Conservation (phyloP, 2,113 vertebrate species). For the Paradoxurus hermaphroditus region DNA sequence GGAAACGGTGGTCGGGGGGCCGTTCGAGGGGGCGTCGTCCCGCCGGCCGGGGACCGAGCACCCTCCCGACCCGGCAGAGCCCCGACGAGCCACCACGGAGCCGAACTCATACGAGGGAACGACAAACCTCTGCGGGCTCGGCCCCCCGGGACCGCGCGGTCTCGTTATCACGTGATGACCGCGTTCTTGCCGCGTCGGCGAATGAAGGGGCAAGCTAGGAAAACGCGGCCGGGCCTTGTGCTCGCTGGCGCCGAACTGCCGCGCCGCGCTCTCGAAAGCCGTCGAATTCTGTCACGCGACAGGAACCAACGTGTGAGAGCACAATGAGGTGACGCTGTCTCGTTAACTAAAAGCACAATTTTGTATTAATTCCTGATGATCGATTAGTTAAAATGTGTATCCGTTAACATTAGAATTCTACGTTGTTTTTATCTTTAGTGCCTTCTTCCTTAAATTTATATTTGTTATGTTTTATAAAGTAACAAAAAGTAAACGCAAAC, state of each 20-base stretch:
- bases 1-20: fast-evolving
- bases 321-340: neutral
- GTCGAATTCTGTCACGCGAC: neutral
- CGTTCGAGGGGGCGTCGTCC: neutral
- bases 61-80: fast-evolving
- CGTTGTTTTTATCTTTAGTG: neutral
- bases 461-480: neutral
- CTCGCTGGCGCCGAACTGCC: neutral
- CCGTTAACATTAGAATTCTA: neutral
- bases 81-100: fast-evolving
- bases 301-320: neutral
- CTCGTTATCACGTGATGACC: neutral
- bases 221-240: neutral
- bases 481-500: no score
- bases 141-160: fast-evolving
- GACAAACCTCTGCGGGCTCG: neutral
- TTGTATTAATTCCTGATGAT: neutral
- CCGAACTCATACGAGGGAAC: neutral
- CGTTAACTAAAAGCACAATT: neutral
- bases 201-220: neutral
- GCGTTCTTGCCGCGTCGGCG: neutral
- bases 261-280: neutral
- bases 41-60: neutral
- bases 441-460: neutral
- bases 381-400: neutral